These are phyloP conservation scores for Brachionus rotundiformis DNA, from an alignment of 1,140 invertebrate species.

Conservation along the genomic window DNA sequence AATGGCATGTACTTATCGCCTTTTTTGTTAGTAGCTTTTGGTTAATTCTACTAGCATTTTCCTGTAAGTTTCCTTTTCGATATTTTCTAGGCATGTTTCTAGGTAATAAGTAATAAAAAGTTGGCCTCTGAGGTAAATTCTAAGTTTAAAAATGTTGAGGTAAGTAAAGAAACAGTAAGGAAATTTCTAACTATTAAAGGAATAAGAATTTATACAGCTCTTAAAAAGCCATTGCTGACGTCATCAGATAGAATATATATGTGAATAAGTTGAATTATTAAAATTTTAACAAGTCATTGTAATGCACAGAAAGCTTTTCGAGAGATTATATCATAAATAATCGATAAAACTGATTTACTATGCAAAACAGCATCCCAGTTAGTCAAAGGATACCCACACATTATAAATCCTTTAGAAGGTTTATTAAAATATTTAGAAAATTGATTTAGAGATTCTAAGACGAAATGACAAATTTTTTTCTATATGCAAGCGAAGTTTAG, in stretches of 20 bases:
- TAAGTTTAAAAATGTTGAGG: background rate
- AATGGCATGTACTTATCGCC: too few relatives aligned
- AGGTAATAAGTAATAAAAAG: background rate
- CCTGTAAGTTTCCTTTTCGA: too few relatives aligned
- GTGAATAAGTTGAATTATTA: too few relatives aligned
- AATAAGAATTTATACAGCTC: background rate
- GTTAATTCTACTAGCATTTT: too few relatives aligned
- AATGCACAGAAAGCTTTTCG: background rate
- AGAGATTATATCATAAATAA: background rate
- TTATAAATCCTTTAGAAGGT: background rate
- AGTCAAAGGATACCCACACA: background rate
- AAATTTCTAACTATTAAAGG: background rate
- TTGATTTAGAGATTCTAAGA: background rate
- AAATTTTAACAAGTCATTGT: background rate
- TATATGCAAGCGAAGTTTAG: too few relatives aligned
- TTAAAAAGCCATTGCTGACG: background rate
- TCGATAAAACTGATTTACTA: slow-evolving; percentile 1
- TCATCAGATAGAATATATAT: background rate
- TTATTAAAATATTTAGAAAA: background rate
- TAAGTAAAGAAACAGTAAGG: background rate
- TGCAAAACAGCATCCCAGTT: background rate
- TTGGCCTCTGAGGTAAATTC: background rate
- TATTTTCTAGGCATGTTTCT: too few relatives aligned
- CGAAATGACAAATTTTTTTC: too few relatives aligned
- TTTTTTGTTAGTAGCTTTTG: too few relatives aligned